phyloP scores from a whole-genome alignment of 2,888 invertebrate genomes.

The Melieria crassipennis region DNA sequence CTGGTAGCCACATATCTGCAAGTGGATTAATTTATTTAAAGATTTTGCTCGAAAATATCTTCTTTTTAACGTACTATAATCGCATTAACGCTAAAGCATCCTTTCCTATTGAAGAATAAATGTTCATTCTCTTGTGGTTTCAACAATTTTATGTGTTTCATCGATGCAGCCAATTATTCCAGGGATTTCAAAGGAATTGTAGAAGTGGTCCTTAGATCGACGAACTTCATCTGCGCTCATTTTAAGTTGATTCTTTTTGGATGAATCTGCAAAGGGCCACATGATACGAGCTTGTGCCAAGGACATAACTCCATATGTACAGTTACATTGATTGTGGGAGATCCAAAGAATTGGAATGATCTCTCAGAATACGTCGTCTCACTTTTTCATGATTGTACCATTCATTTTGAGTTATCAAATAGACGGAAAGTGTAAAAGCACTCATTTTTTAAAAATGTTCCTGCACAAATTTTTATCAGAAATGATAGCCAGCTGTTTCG shows the following conservation, averaged over 20 bases:
- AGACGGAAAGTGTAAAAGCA: not conserved
- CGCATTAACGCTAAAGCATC: not conserved
- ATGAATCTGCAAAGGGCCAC: not conserved
- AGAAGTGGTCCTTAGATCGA: not conserved
- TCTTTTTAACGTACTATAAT: no score
- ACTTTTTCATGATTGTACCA: not conserved
- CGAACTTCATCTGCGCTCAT: not conserved
- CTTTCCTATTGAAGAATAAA: not conserved
- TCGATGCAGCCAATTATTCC: not conserved
- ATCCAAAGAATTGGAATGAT: not conserved
- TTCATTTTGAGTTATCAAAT: not conserved
- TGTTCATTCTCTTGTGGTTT: not conserved
- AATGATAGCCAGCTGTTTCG: not conserved
- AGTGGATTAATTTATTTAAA: not conserved
- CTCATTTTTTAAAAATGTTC: not conserved
- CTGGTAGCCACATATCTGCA: slow-evolving; percentile 5
- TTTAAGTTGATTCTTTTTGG: not conserved
- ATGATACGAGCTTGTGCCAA: no score
- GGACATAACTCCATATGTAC: no score
- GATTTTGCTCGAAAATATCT: no score
- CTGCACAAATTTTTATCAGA: not conserved
- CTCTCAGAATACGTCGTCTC: not conserved
- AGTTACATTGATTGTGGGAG: not conserved
- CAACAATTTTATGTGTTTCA: not conserved
- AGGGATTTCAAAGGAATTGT: not conserved